Base-by-base conservation (phyloP, 2,888 invertebrate species). In the Halictus quadricinctus region DNA sequence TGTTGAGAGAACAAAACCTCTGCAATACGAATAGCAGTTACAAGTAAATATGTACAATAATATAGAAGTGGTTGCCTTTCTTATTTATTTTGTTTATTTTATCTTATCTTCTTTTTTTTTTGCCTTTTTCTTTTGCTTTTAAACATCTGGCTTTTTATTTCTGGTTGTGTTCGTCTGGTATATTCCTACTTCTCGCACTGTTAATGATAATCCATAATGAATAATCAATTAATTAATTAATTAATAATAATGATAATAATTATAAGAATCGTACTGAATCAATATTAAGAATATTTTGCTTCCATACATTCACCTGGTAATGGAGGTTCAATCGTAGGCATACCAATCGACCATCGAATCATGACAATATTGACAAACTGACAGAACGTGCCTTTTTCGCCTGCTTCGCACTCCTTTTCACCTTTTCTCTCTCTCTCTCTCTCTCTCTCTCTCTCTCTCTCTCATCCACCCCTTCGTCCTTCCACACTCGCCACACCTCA, bases 1-100 rank as follows among this genome's bases (percentile, higher is more conserved):
- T 89, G 88, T 90, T 90, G 91, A 92, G 94, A 94, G 94, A 95
- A 95, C 94, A 95, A 93, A 95, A 91, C 87, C 84, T 88, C 90
- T 90, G 95, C 95, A 95, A 95, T 95, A 95, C 95, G 95, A 95
- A 95, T 90, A 90, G 90, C 90, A 95, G 94, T 95, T 95, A 95
- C 95, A 95, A 95, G 94, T 95, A 94, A 90, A 92, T 94, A 95
- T 95, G 94, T 95, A 95, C 95, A 95, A 94, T 95, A 95, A 95
- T 92, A 95, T 92, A 92, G 91, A 91, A 91, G 88, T 93, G 90
- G 86, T 90, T 90, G 87, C 88, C 89, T 88, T 90, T 84, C 80
- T 80, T 89, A 88, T 85, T 88, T 80, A 88, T 5, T 88, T 58
- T 72, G 41, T 69, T 69, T 69, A 69, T 69, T 69, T 80, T 89